A percentile compares a stretch with the other conserved stretches of the same genome.
Conservation (phyloP, 2,113 vertebrate genomes). For the Anolis carolinensis region DNA sequence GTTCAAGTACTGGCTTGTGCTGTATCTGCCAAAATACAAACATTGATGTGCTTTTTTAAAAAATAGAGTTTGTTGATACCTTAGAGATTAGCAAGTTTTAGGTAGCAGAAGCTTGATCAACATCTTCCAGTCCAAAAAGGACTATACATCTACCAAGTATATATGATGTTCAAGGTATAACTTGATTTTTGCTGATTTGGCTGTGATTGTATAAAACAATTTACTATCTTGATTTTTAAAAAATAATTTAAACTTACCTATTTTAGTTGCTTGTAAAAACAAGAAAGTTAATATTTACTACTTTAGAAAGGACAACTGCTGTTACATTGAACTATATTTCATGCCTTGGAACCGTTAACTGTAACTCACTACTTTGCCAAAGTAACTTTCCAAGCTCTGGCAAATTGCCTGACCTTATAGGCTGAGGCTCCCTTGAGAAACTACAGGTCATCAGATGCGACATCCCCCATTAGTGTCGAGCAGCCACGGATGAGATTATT, state of each 20-base stretch:
- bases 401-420: background rate
- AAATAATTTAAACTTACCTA: background rate
- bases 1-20: background rate
- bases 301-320: too few relatives aligned
- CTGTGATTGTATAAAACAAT: background rate
- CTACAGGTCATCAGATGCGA: conserved; percentile 6
- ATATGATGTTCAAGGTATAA: background rate
- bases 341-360: too few relatives aligned
- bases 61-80: background rate
- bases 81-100: background rate
- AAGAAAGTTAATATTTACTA: background rate
- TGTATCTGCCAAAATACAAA: background rate
- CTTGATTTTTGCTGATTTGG: background rate
- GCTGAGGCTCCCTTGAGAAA: background rate
- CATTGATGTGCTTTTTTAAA: background rate
- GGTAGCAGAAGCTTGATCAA: background rate
- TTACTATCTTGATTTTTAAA: background rate
- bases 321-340: too few relatives aligned
- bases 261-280: background rate
- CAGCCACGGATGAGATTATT: background rate
- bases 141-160: background rate
- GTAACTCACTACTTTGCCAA: background rate
- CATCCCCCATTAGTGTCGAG: background rate
- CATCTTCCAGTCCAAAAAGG: background rate
- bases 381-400: background rate